These are phyloP conservation scores for Syrphus vitripennis DNA, from an alignment of 2,888 invertebrate species.

Conservation along the genomic window DNA sequence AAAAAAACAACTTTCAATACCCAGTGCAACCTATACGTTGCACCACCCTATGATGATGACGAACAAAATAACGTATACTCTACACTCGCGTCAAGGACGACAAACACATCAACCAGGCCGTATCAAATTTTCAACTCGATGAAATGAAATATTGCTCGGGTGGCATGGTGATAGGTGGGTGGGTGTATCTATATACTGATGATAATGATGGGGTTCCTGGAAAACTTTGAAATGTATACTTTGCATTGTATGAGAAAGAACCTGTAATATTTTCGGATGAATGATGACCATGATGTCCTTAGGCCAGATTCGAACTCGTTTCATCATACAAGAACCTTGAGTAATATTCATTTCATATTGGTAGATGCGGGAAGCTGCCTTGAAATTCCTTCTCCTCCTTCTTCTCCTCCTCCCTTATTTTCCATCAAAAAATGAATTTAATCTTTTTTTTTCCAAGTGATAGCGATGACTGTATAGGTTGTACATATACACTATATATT, in stretches of 20 bases:
- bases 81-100: conserved; percentile 21
- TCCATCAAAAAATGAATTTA: background rate
- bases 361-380: too few relatives aligned
- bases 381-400: background rate
- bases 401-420: background rate
- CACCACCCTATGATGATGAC: background rate
- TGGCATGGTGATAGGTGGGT: too few relatives aligned
- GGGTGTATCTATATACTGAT: background rate
- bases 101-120: background rate
- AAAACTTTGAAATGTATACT: conserved; percentile 30
- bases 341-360: conserved; percentile 34
- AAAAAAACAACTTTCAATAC: background rate
- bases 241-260: background rate
- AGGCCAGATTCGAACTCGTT: conserved; percentile 43
- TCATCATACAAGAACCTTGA: conserved; percentile 36
- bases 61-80: background rate
- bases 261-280: conserved; percentile 10
- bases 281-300: conserved; percentile 42
- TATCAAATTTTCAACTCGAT: conserved; percentile 39
- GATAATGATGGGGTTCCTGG: background rate
- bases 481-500: background rate
- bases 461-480: background rate
- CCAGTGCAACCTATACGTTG: background rate
- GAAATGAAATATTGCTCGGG: conserved; percentile 6
- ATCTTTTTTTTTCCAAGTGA: background rate